phyloP scores from a whole-genome alignment of 1,140 invertebrate genomes.

The Hesperophylax magnus region DNA sequence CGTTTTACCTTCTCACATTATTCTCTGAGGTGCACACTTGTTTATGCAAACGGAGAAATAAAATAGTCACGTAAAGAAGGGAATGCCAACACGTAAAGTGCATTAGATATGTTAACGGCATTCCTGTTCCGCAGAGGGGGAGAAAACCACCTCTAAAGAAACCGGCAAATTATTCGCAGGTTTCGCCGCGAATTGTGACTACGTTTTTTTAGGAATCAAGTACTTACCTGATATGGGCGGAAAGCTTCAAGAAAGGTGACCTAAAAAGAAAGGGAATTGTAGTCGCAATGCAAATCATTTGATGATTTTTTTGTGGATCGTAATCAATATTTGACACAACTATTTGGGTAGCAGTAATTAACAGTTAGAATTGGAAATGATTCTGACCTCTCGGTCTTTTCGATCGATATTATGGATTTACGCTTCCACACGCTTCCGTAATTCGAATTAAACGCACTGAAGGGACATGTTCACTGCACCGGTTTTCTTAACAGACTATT shows the following conservation, averaged over 20 bases:
- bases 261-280: not conserved
- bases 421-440: too few species aligned
- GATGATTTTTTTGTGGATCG: too few species aligned
- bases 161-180: slow-evolving; percentile 13
- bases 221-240: not conserved
- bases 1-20: slow-evolving; percentile 1
- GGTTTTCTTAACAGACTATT: too few species aligned
- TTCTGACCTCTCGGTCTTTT: too few species aligned
- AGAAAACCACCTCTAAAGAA: not conserved
- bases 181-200: not conserved
- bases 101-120: slow-evolving; percentile 57
- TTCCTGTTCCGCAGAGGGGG: slow-evolving; percentile 29
- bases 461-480: too few species aligned
- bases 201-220: not conserved
- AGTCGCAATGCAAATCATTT: too few species aligned
- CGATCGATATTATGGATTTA: too few species aligned
- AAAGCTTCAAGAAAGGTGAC: not conserved
- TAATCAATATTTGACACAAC: too few species aligned
- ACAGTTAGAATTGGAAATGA: too few species aligned
- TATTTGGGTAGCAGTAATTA: too few species aligned
- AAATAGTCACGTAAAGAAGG: slow-evolving; percentile 56
- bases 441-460: too few species aligned
- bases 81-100: slow-evolving; percentile 57
- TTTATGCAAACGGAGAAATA: slow-evolving; percentile 57
- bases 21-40: slow-evolving; percentile 32